A percentile compares a stretch with the other conserved stretches of the same genome.
Conservation (phyloP, 2,888 invertebrate genomes). For the Homarus gammarus region DNA sequence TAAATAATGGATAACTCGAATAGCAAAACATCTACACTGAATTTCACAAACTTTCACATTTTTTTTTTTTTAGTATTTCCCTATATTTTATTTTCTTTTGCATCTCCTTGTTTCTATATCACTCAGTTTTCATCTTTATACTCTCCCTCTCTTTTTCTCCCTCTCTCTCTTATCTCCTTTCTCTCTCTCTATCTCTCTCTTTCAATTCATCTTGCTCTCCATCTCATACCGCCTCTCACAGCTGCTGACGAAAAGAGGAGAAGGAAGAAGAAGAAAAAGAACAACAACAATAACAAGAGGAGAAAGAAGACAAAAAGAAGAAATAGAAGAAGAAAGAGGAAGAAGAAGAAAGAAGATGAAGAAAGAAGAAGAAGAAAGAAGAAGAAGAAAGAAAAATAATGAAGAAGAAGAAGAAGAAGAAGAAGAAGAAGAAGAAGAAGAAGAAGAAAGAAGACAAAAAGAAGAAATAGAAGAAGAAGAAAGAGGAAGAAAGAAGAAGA, state of each 20-base stretch:
- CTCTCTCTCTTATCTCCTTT: background rate
- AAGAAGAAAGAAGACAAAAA: background rate
- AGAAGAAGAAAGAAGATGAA: background rate
- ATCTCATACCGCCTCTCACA: too few relatives aligned
- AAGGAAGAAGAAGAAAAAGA: background rate
- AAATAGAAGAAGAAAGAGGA: too few relatives aligned
- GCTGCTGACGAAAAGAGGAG: background rate
- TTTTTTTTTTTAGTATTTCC: too few relatives aligned
- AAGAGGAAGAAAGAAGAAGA: background rate
- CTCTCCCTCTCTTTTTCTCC: background rate
- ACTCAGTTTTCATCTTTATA: background rate
- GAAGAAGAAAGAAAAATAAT: too few relatives aligned
- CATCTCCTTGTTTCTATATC: too few relatives aligned
- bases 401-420: too few relatives aligned
- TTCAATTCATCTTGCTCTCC: too few relatives aligned
- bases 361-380: too few relatives aligned
- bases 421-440: background rate
- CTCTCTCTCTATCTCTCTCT: background rate
- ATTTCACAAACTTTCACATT: background rate
- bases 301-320: background rate
- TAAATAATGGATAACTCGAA: background rate
- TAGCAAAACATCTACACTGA: too few relatives aligned
- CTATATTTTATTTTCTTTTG: too few relatives aligned
- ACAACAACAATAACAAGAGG: background rate
- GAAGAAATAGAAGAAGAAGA: background rate